Evolutionary conservation across 2,888 invertebrate species (phyloP), one percentile per base, ranked within the genome.

Genomic region (Pogonocherus hispidulus): DNA sequence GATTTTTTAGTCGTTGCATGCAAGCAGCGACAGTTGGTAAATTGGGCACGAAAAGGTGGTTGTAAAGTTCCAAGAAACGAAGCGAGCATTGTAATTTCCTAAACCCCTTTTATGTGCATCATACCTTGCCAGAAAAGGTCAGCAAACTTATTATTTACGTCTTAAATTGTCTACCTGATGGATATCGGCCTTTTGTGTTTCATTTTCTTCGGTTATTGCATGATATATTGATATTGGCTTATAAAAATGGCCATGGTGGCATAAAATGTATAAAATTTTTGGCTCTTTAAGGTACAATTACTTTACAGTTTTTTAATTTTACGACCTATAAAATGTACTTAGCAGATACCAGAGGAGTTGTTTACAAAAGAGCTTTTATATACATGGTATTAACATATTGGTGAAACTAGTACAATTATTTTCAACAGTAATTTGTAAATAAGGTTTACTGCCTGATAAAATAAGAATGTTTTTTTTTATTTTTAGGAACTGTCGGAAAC

Each of bases 1-100:
- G 51, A 63, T 37, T 63, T 69, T 66, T 67, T 63, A 18, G 18
- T 59, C 41, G 64, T 73, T 70, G 70, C 73, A 66, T 73, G 73
- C 57, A 51, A 47, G n/a, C 49, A 8, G 59, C 70, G 66, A 66
- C 73, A 73, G 70, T 68, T 73, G 73, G 73, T 52, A 55, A 63
- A 55, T 57, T 41, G 70, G 23, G 52, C 60, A 20, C 16, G 57
- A 18, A 57, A 63, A 63, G 63, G 62, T 63, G 63, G 60, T 27
- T 49, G 62, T 63, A 32, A 32, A 22, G 46, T 71, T 67, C 56
- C 47, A 54, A 69, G 63, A 69, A 67, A 67, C 52, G 63, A 56
- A 49, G 49, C 22, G 11, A 46, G 32, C 64, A 57, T 62, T 67
- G 65, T 66, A 70, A 70, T 60, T 72, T 67, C 63, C 64, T 19